Evolutionary conservation across 1,140 invertebrate genomes (phyloP).

Genomic region (Rhagoletis pomonella): DNA sequence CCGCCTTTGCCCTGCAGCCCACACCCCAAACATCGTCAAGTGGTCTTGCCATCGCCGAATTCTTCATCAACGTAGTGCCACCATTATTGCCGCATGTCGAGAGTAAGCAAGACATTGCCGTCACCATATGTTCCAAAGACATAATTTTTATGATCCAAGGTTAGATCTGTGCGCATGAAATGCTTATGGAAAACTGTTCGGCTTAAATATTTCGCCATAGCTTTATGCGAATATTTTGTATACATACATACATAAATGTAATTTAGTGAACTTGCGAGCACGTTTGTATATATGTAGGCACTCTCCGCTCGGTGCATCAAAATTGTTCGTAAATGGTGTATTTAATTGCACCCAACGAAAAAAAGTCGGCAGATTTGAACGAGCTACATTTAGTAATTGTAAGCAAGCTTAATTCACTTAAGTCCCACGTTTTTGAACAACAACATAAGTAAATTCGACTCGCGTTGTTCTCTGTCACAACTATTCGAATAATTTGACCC

Average conservation of each 20-base stretch:
- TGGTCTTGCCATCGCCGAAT: neutral
- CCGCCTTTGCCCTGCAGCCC: neutral
- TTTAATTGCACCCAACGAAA: too few species aligned
- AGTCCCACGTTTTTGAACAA: too few species aligned
- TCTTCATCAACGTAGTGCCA: neutral
- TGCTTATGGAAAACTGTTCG: neutral
- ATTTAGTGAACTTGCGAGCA: too few species aligned
- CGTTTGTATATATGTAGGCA: too few species aligned
- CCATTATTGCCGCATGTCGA: neutral
- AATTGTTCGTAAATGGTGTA: too few species aligned
- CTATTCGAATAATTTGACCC: too few species aligned
- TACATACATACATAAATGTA: neutral
- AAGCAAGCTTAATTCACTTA: too few species aligned
- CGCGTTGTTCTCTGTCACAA: too few species aligned
- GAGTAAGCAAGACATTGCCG: constrained; percentile 6
- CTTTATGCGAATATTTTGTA: neutral
- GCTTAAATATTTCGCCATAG: neutral
- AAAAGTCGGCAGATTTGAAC: too few species aligned
- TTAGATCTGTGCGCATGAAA: neutral
- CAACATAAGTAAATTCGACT: too few species aligned
- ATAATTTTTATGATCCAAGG: neutral
- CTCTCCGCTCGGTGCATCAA: too few species aligned
- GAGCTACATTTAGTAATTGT: too few species aligned
- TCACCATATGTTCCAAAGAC: neutral
- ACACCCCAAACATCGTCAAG: neutral